Conservation (phyloP, 1,140 invertebrate species). For the Drosophila biarmipes region DNA sequence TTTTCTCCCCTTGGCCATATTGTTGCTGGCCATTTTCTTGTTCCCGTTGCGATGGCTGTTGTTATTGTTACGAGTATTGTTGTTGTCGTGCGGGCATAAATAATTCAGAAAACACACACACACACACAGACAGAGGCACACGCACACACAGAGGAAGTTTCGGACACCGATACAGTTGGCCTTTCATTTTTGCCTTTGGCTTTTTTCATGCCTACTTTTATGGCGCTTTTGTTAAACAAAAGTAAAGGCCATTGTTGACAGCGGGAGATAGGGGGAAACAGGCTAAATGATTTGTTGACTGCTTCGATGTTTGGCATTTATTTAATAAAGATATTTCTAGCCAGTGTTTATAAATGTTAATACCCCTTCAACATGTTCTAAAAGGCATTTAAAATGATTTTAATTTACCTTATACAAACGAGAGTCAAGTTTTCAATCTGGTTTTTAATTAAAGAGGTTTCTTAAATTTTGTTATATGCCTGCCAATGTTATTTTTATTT, state of each 20-base stretch:
- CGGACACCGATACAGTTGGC: slow-evolving; percentile 21
- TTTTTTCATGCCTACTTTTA: slow-evolving; percentile 33
- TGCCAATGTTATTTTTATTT: neutral
- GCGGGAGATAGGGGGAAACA: neutral
- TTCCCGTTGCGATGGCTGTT: slow-evolving; percentile 28
- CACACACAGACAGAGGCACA: neutral
- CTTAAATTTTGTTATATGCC: neutral
- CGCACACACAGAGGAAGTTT: slow-evolving; percentile 15
- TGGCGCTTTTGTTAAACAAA: slow-evolving; percentile 31
- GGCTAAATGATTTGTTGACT: slow-evolving; percentile 6
- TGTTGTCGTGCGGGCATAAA: slow-evolving; percentile 67
- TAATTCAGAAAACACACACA: slow-evolving; percentile 55
- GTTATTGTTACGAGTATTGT: slow-evolving; percentile 41
- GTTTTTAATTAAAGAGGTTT: slow-evolving; percentile 8
- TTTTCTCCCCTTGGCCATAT: slow-evolving; percentile 58
- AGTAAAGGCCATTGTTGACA: neutral
- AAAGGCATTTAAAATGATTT: neutral
- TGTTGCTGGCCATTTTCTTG: slow-evolving; percentile 55
- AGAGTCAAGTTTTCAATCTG: neutral
- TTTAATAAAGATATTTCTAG: neutral
- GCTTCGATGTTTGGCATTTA: neutral
- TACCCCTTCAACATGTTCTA: neutral
- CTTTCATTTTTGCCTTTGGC: slow-evolving; percentile 23
- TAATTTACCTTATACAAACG: neutral
- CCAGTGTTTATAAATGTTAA: neutral